Evolutionary conservation across 2,113 vertebrate genomes (phyloP).

Genomic region (Rhea pennata): DNA sequence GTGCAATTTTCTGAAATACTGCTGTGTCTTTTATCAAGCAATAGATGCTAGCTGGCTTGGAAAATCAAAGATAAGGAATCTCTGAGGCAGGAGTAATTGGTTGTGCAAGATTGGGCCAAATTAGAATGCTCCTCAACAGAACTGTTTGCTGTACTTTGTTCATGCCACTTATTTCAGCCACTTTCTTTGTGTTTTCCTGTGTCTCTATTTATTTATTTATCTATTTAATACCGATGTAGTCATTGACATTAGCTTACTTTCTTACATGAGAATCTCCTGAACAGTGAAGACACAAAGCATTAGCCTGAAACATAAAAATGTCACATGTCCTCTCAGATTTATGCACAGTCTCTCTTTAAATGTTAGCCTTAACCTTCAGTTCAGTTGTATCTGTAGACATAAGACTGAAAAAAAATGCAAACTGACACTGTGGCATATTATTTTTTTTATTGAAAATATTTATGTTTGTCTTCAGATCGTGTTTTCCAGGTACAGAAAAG

Average conservation of each 20-base stretch:
- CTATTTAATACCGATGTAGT: slow-evolving; percentile 12
- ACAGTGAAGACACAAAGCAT: slow-evolving; percentile 17
- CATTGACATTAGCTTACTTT: slow-evolving; percentile 40
- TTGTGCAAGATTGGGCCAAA: slow-evolving; percentile 41
- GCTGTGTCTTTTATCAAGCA: slow-evolving; percentile 48
- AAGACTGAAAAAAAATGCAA: slow-evolving; percentile 27
- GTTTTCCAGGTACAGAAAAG: slow-evolving; percentile 43
- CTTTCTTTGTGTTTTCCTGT: neutral
- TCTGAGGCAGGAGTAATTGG: slow-evolving; percentile 37
- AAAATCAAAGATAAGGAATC: slow-evolving; percentile 48
- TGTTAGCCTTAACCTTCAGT: slow-evolving; percentile 57
- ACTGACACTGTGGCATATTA: neutral
- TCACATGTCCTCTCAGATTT: slow-evolving; percentile 30
- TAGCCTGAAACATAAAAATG: slow-evolving; percentile 49
- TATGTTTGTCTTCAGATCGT: slow-evolving; percentile 33
- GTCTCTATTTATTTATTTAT: slow-evolving; percentile 18
- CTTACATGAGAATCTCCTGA: neutral
- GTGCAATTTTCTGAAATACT: slow-evolving; percentile 61
- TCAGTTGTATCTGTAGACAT: neutral
- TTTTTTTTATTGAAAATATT: slow-evolving; percentile 23
- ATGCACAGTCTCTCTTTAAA: slow-evolving; percentile 49
- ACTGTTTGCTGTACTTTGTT: slow-evolving; percentile 11
- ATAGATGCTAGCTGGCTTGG: slow-evolving; percentile 40
- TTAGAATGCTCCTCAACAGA: neutral
- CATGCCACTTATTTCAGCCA: slow-evolving; percentile 19